Percentiles rank a stretch among this genome's conserved stretches.
Conservation (phyloP, 2,888 invertebrate genomes). For the Phyto melanocephala region DNA sequence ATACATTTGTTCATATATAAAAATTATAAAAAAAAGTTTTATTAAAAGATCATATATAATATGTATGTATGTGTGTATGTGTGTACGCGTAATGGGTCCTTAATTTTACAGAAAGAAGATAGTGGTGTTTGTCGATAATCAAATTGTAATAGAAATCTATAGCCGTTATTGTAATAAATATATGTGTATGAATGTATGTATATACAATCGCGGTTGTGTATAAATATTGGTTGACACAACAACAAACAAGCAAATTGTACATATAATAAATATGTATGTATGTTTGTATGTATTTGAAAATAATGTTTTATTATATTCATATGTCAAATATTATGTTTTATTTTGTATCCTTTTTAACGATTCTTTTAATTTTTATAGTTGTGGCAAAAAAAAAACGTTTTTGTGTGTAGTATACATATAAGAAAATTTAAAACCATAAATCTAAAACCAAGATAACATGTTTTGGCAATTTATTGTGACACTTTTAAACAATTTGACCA, state of each 20-base stretch:
- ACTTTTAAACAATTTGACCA: slow-evolving; percentile 63
- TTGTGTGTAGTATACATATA: background rate
- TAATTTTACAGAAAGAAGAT: slow-evolving; percentile 17
- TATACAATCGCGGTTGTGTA: background rate
- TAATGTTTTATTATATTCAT: slow-evolving; percentile 59
- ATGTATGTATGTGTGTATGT: background rate
- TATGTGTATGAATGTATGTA: background rate
- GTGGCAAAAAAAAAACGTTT: background rate
- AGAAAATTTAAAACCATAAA: slow-evolving; percentile 56
- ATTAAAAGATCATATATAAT: slow-evolving; percentile 29
- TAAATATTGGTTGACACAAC: too few species aligned
- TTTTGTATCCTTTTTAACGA: slow-evolving; percentile 3
- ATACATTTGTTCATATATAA: too few species aligned
- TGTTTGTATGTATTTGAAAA: slow-evolving; percentile 24
- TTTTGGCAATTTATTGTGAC: slow-evolving; percentile 66
- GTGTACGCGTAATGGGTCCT: slow-evolving; percentile 18
- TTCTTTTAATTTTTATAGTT: background rate
- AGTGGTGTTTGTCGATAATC: slow-evolving; percentile 27
- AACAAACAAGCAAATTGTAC: too few species aligned
- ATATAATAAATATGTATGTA: background rate
- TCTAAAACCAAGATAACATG: slow-evolving; percentile 56
- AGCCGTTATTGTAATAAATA: background rate
- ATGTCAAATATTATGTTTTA: slow-evolving; percentile 53
- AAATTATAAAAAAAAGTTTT: background rate
- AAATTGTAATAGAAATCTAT: slow-evolving; percentile 45